Evolutionary conservation across 2,113 vertebrate species (phyloP).

Genomic region (Diphyllodes magnificus): DNA sequence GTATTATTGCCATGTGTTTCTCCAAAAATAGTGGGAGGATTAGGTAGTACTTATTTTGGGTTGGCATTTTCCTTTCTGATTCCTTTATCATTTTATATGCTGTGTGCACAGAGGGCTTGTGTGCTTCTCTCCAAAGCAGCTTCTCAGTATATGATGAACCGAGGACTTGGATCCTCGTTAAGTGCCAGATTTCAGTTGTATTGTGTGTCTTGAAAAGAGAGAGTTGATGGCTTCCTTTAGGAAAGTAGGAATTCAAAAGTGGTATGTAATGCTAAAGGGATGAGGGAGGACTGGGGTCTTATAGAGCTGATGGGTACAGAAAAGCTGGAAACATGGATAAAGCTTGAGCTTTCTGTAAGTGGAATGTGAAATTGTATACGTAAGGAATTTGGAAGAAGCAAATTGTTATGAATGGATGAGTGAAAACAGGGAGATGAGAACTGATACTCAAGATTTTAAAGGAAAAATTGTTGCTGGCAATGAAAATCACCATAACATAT

Average conservation of each 20-base stretch:
- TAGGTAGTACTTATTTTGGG: neutral
- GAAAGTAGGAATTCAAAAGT: neutral
- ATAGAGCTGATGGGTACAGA: neutral
- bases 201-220: neutral
- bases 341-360: neutral
- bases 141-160: neutral
- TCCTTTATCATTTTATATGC: neutral
- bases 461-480: neutral
- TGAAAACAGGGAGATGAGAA: neutral
- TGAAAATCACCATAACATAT: neutral
- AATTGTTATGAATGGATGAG: neutral
- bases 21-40: neutral
- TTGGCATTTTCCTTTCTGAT: neutral
- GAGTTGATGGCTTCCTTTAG: neutral
- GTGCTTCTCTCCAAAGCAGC: neutral
- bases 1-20: neutral
- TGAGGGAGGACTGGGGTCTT: neutral
- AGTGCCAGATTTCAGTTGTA: neutral
- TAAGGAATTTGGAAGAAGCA: neutral
- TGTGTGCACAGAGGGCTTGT: neutral
- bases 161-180: neutral
- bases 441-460: neutral
- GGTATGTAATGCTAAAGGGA: neutral
- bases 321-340: neutral
- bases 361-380: neutral